Evolutionary conservation across 2,113 vertebrate species (phyloP).

Genomic region (Aspidoscelis tigris): DNA sequence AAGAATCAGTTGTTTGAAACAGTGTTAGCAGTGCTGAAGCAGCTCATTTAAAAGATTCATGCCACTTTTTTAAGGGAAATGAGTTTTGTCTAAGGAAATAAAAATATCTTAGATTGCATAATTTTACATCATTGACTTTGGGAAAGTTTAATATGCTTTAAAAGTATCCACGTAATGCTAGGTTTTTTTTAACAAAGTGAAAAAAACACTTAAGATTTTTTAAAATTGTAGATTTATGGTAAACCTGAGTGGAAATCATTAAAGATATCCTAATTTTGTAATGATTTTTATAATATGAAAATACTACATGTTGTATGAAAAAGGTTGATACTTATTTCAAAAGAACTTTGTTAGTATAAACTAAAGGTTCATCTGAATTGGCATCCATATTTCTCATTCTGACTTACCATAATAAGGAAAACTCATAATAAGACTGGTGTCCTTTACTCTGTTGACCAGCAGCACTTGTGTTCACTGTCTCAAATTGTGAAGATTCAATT

Average conservation of each 20-base stretch:
- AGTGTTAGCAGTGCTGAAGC: neutral
- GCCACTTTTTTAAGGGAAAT: neutral
- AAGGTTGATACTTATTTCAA: too few species aligned
- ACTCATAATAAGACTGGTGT: neutral
- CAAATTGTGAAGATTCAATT: neutral
- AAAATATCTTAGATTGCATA: neutral
- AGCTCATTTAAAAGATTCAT: constrained; percentile 8
- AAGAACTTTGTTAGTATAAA: neutral
- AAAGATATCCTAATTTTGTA: neutral
- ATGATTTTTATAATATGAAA: neutral
- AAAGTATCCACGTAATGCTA: neutral
- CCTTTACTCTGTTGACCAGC: neutral
- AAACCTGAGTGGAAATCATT: neutral
- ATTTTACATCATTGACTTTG: neutral
- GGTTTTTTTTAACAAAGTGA: too few species aligned
- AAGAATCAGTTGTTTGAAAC: neutral
- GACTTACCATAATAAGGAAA: neutral
- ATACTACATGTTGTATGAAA: neutral
- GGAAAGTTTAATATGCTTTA: neutral
- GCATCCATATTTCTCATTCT: neutral
- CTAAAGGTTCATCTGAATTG: neutral
- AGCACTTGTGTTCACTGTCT: neutral
- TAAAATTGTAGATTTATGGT: neutral
- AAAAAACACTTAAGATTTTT: too few species aligned
- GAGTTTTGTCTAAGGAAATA: neutral